Evolutionary conservation across 2,113 vertebrate genomes (phyloP), one percentile per base, ranked within the genome.

Genomic region (Phyllostomus discolor): DNA sequence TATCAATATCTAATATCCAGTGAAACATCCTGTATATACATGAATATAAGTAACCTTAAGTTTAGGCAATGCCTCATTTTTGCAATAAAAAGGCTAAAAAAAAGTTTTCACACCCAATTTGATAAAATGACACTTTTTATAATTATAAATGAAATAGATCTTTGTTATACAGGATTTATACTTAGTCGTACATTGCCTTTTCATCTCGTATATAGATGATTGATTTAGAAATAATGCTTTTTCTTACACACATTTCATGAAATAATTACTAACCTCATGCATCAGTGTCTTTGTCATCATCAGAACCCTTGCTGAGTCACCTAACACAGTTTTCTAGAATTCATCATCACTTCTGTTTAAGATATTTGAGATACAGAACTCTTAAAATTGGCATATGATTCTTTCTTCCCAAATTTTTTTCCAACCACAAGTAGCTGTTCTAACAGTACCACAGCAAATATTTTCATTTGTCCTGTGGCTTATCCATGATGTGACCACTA

Each of bases 181-280:
- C 88, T 72, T 92, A 91, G 59, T 79, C 92, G 19, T 4, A 67
- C 1, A 5, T 81, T 88, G 31, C 15, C 48, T 91, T 90, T 75
- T 57, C 35, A 43, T 59, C 66, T 95, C 33, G 52, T 6, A 14
- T 10, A 28, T 35, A 93, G 54, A 83, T 70, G 64, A 1, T 28
- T 87, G 57, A 82, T 79, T 90, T 92, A 91, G 89, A 92, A 83
- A 69, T 84, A 26, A 48, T 72, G 35, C 19, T 69, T 91, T 93
- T 93, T 80, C 66, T 7, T 12, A 41, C 69, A 50, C 5, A 62
- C 48, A 59, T 88, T 96, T 95, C 19, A 92, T 28, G 22, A 81
- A 94, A 48, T 91, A 91, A 81, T 67, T 69, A 41, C 85, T 91
- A 43, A 0, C 75, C 35, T 57, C 16, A 4, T 28, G 4, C 46